phyloP scores from a whole-genome alignment of 2,797 vertebrate species.

The Pempheris klunzingeri region DNA sequence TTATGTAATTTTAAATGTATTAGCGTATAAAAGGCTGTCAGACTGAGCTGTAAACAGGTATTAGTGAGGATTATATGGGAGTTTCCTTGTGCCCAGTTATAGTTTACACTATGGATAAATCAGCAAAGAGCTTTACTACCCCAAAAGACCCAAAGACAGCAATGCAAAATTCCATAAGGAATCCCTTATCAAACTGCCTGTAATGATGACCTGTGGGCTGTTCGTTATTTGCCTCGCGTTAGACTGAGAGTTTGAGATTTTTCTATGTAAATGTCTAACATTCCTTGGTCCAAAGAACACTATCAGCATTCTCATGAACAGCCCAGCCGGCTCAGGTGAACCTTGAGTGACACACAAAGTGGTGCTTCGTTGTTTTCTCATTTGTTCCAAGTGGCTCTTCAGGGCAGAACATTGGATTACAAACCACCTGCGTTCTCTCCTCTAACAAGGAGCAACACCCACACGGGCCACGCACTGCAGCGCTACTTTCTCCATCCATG shows the following conservation, averaged over 20 bases:
- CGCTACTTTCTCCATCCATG: background rate
- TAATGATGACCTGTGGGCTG: conserved; percentile 28
- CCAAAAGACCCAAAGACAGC: conserved; percentile 22
- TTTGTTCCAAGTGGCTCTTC: conserved; percentile 44
- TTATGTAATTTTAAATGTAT: conserved; percentile 71
- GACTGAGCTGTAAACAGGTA: conserved; percentile 68
- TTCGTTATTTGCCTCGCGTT: background rate
- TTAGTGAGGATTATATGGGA: conserved; percentile 68
- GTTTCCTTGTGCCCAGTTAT: conserved; percentile 57
- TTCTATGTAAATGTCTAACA: conserved; percentile 4
- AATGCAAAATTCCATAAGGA: conserved; percentile 13
- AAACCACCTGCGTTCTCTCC: conserved; percentile 17
- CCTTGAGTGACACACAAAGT: conserved; percentile 36
- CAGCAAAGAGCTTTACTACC: conserved; percentile 47
- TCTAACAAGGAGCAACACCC: conserved; percentile 27
- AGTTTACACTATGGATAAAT: conserved; percentile 67
- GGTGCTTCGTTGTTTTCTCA: conserved; percentile 27
- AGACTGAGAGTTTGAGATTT: background rate
- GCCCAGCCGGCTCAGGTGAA: conserved; percentile 10
- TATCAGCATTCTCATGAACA: conserved; percentile 4
- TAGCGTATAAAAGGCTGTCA: conserved; percentile 62
- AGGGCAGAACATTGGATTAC: conserved; percentile 46
- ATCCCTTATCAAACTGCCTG: conserved; percentile 27
- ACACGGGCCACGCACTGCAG: conserved; percentile 21
- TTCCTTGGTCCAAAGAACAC: conserved; percentile 4